phyloP scores from a whole-genome alignment of 92 coral and sea anemone genomes.

The Metridium senile region DNA sequence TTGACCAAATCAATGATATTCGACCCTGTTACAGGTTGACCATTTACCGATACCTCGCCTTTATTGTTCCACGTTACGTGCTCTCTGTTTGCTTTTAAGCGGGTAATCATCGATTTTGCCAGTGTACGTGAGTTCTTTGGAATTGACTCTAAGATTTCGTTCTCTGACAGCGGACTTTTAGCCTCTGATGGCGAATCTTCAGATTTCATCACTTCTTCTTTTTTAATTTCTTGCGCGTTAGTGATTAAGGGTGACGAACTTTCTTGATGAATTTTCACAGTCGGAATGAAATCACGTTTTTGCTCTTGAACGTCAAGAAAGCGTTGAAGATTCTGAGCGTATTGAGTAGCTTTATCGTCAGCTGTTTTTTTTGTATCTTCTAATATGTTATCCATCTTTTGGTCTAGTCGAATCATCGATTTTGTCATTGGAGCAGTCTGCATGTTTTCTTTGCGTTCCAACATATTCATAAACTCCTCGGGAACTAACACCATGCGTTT shows the following conservation, averaged over 20 bases:
- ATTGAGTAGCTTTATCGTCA: constrained; percentile 17
- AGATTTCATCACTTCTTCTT: too few species aligned
- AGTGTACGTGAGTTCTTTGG: constrained; percentile 25
- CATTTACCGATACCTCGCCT: constrained; percentile 25
- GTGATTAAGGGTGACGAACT: not conserved
- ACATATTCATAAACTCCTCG: constrained; percentile 3
- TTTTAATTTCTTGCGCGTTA: not conserved
- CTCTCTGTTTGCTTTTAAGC: constrained; percentile 26
- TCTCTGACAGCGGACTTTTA: not conserved
- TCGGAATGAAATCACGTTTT: constrained; percentile 21
- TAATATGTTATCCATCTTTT: constrained; percentile 22
- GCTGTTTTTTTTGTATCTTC: not conserved
- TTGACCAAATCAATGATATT: constrained; percentile 41
- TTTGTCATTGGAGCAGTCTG: constrained; percentile 10
- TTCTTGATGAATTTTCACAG: constrained; percentile 15
- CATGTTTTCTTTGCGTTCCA: constrained; percentile 32
- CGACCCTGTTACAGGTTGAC: constrained; percentile 30
- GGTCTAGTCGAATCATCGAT: constrained; percentile 15
- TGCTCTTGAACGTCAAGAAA: constrained; percentile 31
- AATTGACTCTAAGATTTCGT: constrained; percentile 7
- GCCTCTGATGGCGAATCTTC: too few species aligned
- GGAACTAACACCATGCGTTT: constrained; percentile 31
- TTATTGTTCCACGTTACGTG: constrained; percentile 36
- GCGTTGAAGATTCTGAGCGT: constrained; percentile 31
- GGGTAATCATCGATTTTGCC: constrained; percentile 10